Base-by-base conservation (phyloP, 2,113 vertebrate genomes). In the Tachysurus vachellii region DNA sequence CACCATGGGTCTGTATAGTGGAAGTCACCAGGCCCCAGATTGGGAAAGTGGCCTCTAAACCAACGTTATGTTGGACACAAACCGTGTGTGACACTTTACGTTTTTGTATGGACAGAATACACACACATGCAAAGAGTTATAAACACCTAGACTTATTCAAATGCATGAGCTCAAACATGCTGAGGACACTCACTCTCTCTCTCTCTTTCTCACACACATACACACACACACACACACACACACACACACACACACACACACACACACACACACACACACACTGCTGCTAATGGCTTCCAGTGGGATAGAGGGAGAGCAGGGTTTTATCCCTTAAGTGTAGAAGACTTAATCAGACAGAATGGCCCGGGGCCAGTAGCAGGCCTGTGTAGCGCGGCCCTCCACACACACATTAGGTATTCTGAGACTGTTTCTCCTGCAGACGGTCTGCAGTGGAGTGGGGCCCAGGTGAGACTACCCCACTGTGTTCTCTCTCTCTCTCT, bases 271-370 rank as follows among this genome's bases (percentile, higher is more conserved):
- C 81, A 71, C 73, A 66, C 53, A 23, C 85, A 81, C 85, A 68
- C 61, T 87, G 86, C 85, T 88, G 88, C 92, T 91, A 92, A 92
- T 92, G 86, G 91, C 90, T 89, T 92, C 92, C 91, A 91, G 90
- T 89, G 92, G 92, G 92, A 92, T 86, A 88, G 82, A 64, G 86
- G 86, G 84, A 89, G 88, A 90, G 91, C 89, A 88, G 83, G 88
- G 86, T 86, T 91, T 91, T 91, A 92, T 92, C 91, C 91, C 90
- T 90, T 92, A 89, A 91, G 90, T 92, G 92, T 89, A 90, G 89
- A 91, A 91, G 92, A 91, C 91, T 91, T 92, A 92, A 92, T 92
- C 91, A 91, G 89, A 92, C 89, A 91, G 86, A 90, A 92, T 91
- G 88, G 90, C 90, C 89, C 80, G 84, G 90, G 89, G 90, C 91